phyloP scores from a whole-genome alignment of 2,888 invertebrate genomes.

The Drosophila antonietae region DNA sequence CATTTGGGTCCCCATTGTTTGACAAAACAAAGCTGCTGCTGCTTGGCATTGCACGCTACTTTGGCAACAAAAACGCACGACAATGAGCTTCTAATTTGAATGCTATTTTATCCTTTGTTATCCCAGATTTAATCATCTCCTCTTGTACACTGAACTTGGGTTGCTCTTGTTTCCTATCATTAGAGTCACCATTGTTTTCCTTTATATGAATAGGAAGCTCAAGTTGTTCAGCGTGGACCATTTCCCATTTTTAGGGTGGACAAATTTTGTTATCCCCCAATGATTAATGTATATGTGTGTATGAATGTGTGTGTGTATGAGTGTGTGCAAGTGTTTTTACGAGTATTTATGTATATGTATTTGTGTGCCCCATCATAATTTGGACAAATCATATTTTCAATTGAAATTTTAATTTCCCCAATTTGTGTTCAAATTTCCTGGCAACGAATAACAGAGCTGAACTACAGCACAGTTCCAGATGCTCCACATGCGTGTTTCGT shows the following conservation, averaged over 20 bases:
- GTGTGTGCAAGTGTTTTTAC: not conserved
- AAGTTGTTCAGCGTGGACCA: conserved; percentile 28
- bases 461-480: not conserved
- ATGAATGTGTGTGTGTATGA: not conserved
- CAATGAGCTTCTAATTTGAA: conserved; percentile 78
- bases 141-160: conserved; percentile 22
- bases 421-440: conserved; percentile 71
- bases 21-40: conserved; percentile 52
- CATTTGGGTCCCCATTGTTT: conserved; percentile 72
- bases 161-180: conserved; percentile 66
- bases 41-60: conserved; percentile 52
- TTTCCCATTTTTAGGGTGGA: conserved; percentile 13
- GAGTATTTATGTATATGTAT: not conserved
- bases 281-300: conserved; percentile 22
- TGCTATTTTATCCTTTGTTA: conserved; percentile 73
- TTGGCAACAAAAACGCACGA: conserved; percentile 68
- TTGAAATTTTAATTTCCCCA: conserved; percentile 76
- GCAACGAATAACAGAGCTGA: conserved; percentile 10
- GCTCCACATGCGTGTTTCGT: conserved; percentile 41
- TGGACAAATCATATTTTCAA: conserved; percentile 66
- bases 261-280: conserved; percentile 23
- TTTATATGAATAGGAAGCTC: conserved; percentile 48
- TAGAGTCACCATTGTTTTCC: conserved; percentile 70
- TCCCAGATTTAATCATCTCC: conserved; percentile 72
- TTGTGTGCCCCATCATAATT: conserved; percentile 35